phyloP scores from a whole-genome alignment of 2,888 invertebrate genomes.

The Parelbella ahira region DNA sequence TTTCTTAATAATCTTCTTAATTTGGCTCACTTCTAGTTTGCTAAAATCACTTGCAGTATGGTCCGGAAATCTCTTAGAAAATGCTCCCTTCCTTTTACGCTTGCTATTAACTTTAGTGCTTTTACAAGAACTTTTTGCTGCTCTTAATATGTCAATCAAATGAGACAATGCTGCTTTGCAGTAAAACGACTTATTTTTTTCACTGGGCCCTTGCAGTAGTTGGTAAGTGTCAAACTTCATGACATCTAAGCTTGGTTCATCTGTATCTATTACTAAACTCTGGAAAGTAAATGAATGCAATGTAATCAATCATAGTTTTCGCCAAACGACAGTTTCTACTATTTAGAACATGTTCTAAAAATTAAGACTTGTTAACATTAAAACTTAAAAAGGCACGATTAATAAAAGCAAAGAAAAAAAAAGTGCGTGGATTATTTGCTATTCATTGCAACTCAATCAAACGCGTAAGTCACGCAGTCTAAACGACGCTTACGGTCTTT shows the following conservation, averaged over 20 bases:
- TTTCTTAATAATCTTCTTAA: slow-evolving; percentile 83
- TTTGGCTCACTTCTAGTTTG: slow-evolving; percentile 71
- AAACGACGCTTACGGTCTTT: too few relatives aligned
- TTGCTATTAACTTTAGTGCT: slow-evolving; percentile 34
- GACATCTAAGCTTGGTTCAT: slow-evolving; percentile 75
- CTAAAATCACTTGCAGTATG: slow-evolving; percentile 69
- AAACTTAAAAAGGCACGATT: too few relatives aligned
- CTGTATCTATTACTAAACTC: slow-evolving; percentile 79
- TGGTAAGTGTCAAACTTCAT: slow-evolving; percentile 82
- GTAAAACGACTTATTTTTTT: slow-evolving; percentile 76
- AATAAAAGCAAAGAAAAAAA: too few relatives aligned
- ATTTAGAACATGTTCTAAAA: too few relatives aligned
- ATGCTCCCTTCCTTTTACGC: slow-evolving; percentile 46
- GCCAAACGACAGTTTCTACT: too few relatives aligned
- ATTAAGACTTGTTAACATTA: too few relatives aligned
- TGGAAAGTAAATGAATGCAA: slow-evolving; percentile 57
- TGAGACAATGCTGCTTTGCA: slow-evolving; percentile 85
- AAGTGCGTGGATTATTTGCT: too few relatives aligned
- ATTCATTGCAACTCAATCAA: too few relatives aligned
- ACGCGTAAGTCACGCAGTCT: too few relatives aligned
- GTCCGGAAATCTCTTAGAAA: slow-evolving; percentile 80
- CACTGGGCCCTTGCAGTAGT: slow-evolving; percentile 82
- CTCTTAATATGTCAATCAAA: slow-evolving; percentile 74
- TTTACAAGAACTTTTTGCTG: slow-evolving; percentile 55
- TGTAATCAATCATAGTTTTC: too few relatives aligned